Evolutionary conservation across 2,797 vertebrate species (phyloP), one percentile per base, ranked within the genome.

Genomic region (Anas bahamensis): DNA sequence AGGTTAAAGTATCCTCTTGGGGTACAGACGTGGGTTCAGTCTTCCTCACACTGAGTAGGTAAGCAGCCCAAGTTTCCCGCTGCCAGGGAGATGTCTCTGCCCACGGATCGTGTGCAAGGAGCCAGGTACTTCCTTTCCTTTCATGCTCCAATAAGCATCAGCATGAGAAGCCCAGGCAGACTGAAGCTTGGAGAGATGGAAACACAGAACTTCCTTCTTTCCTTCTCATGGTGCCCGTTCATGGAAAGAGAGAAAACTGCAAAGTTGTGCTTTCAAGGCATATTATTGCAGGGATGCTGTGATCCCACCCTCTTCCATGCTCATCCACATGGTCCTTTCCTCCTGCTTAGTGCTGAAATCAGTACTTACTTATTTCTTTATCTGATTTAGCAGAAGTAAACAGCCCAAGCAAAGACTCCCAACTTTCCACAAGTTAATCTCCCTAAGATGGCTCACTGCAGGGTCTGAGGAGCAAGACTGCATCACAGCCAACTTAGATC

Each of bases 101-200:
- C 28, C 61, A 41, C 23, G 13, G 13, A 13, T 41, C 72, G 29
- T 31, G 22, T 11, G 33, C 48, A 56, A 60, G 28, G 35, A 70
- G 33, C 10, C 19, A 52, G 29, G 31, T 44, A 28, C 19, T n/a
- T 70, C 18, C 37, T 24, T 37, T 74, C 44, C 17, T 61, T 72
- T 53, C 56, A 37, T 4, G 5, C 8, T 4, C 6, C 50, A 48
- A 1, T 1, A 74, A 37, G 16, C n/a, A 37, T 3, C 5, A 28
- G 9, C 8, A 41, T 10, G 9, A 61, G 22, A 39, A 66, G n/a
- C 4, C 0, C 1, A 57, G 7, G 8, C 41, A n/a, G 8, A 65
- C 39, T 24, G 29, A 76, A 71, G 7, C 13, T 10, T 48, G 19
- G 74, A 53, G 31, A 76, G 46, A 63, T 9, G 13, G 23, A 79